These are phyloP conservation scores for Copsychus sechellarum DNA, from an alignment of 2,113 vertebrate species.

Conservation along the genomic window DNA sequence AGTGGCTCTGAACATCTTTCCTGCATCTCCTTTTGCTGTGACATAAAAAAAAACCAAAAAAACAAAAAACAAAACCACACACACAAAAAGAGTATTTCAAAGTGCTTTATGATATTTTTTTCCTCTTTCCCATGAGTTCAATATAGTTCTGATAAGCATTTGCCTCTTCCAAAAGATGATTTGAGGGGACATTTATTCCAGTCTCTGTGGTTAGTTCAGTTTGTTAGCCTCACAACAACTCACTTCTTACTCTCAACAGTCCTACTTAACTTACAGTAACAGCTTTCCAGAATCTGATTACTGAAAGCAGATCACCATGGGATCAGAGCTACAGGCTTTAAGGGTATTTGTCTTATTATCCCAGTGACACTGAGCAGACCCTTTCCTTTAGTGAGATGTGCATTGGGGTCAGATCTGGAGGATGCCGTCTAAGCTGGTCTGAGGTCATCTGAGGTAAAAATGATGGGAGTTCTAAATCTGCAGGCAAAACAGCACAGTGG, in stretches of 20 bases:
- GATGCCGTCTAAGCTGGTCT: not conserved
- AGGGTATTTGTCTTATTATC: constrained; percentile 66
- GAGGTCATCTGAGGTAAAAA: constrained; percentile 42
- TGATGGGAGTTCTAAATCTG: constrained; percentile 15
- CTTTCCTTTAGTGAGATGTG: constrained; percentile 51
- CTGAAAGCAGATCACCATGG: constrained; percentile 45
- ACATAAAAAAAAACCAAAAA: not conserved
- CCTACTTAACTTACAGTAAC: not conserved
- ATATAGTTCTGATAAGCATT: not conserved
- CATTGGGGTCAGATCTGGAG: constrained; percentile 19
- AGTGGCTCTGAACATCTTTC: not conserved
- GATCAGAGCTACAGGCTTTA: constrained; percentile 66
- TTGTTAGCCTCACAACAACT: not conserved
- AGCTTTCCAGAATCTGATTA: constrained; percentile 67
- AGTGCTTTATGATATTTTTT: not conserved
- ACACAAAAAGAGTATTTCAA: not conserved
- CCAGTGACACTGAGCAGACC: constrained; percentile 61
- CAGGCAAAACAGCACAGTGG: not conserved
- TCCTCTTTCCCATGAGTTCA: not conserved
- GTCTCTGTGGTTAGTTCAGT: not conserved
- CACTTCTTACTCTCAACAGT: not conserved
- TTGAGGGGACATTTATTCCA: not conserved
- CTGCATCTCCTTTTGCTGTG: not conserved
- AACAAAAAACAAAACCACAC: not conserved
- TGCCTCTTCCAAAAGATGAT: not conserved